These are phyloP conservation scores for Dolichomitus sp. DNA, from an alignment of 2,888 invertebrate species.

Conservation along the genomic window DNA sequence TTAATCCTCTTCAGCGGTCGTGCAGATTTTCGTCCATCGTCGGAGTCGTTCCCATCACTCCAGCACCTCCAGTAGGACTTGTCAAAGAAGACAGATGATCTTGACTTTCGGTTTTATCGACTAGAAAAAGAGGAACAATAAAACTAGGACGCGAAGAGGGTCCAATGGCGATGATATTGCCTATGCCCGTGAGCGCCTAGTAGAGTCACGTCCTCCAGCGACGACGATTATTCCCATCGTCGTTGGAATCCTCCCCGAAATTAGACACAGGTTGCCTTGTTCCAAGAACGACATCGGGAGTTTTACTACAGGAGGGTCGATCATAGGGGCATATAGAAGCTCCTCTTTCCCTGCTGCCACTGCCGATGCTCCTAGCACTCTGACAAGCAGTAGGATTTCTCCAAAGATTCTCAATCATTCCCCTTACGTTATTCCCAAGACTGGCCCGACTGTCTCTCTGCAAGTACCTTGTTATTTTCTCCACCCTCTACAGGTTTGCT, in stretches of 20 bases:
- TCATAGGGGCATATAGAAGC: conserved; percentile 70
- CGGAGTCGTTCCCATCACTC: neutral
- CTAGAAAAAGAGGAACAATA: neutral
- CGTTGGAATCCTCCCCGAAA: conserved; percentile 8
- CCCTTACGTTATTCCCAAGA: conserved; percentile 58
- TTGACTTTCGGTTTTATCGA: conserved; percentile 34
- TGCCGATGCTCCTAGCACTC: conserved; percentile 55
- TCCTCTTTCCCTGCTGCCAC: conserved; percentile 27
- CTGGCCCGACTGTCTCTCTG: conserved; percentile 65
- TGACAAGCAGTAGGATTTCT: conserved; percentile 38
- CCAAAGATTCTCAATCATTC: conserved; percentile 50
- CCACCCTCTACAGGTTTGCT: conserved; percentile 71
- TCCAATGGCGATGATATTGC: conserved; percentile 2
- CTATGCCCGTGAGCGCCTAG: neutral
- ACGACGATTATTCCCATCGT: neutral
- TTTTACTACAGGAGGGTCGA: conserved; percentile 80
- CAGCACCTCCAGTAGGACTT: neutral
- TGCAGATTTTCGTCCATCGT: neutral
- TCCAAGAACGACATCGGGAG: conserved; percentile 77
- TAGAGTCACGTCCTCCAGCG: neutral
- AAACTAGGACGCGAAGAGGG: conserved; percentile 22
- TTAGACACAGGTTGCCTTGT: conserved; percentile 81
- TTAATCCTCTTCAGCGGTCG: neutral
- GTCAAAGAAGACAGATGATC: conserved; percentile 51
- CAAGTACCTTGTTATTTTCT: conserved; percentile 62